Evolutionary conservation across 2,113 vertebrate genomes (phyloP).

Genomic region (Pachycephala philippinensis): DNA sequence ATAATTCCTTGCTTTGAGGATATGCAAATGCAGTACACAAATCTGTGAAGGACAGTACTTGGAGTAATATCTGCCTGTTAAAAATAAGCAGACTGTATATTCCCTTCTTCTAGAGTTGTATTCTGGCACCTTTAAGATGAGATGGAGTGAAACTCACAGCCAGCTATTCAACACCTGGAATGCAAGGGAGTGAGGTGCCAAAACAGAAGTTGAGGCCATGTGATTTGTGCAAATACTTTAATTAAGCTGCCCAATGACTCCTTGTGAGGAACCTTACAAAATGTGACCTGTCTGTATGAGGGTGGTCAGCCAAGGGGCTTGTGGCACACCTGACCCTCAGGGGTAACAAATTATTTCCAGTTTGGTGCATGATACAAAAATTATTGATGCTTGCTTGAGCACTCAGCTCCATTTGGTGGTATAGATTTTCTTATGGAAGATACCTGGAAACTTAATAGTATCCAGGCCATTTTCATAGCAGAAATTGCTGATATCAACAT

Average conservation of each 20-base stretch:
- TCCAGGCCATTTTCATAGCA: background rate
- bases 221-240: background rate
- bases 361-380: background rate
- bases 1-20: background rate
- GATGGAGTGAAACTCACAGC: background rate
- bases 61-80: background rate
- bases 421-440: background rate
- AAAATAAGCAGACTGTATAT: background rate
- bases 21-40: background rate
- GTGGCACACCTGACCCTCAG: background rate
- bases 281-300: accelerated
- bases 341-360: background rate
- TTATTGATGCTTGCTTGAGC: background rate
- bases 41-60: background rate
- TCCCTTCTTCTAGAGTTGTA: background rate
- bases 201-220: background rate
- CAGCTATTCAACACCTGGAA: background rate
- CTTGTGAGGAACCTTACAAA: background rate
- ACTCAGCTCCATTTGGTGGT: background rate
- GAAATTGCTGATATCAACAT: background rate
- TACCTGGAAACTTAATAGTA: background rate
- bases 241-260: background rate
- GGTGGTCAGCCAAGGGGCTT: background rate
- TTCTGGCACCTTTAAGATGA: background rate
- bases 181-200: background rate